phyloP scores from a whole-genome alignment of 64 coral and sea anemone species.

The Stichodactyla helianthus region DNA sequence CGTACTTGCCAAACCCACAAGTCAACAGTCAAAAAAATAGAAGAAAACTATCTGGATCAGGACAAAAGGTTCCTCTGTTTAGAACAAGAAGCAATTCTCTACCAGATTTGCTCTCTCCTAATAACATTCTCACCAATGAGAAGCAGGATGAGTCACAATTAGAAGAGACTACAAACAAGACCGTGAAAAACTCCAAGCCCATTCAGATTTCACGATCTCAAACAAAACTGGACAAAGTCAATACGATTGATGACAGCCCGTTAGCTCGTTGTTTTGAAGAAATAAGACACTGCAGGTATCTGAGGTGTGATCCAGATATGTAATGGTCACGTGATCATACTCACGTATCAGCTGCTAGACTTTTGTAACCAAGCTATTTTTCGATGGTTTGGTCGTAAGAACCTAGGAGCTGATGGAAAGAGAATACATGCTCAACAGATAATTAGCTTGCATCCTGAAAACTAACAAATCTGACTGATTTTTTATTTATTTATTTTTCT shows the following conservation, averaged over 20 bases:
- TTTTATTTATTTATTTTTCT: no score
- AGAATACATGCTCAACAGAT: no score
- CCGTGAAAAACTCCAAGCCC: not conserved
- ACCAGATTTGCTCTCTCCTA: constrained; percentile 9
- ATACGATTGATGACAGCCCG: not conserved
- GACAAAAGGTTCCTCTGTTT: not conserved
- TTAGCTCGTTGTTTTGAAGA: constrained; percentile 20
- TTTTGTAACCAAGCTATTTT: no score
- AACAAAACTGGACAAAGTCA: not conserved
- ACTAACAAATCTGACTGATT: no score
- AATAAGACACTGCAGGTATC: constrained; percentile 5
- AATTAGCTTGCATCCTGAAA: no score
- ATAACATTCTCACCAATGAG: not conserved
- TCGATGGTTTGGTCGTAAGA: no score
- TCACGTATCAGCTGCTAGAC: not conserved
- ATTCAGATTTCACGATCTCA: not conserved
- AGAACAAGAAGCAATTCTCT: constrained; percentile 3
- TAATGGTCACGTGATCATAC: not conserved
- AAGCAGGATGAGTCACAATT: not conserved
- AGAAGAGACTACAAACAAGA: not conserved
- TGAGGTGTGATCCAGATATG: not conserved
- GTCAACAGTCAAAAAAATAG: not conserved
- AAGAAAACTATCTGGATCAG: not conserved
- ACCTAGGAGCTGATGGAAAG: no score
- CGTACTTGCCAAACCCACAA: not conserved